These are phyloP conservation scores for Sterna hirundo DNA, from an alignment of 2,113 vertebrate species.

Conservation along the genomic window DNA sequence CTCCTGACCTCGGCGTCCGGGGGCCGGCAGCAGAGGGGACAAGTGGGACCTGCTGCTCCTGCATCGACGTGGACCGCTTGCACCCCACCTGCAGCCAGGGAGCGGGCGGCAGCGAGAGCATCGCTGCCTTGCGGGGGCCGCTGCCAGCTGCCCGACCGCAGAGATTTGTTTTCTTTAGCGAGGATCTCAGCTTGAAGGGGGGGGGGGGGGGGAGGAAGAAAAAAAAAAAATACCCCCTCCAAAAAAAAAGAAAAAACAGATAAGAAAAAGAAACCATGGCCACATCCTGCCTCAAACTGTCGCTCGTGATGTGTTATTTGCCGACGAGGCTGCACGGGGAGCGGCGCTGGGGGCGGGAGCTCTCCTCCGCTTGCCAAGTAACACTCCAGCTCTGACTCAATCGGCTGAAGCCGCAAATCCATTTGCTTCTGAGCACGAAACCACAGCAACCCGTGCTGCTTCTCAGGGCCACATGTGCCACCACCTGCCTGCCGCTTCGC, in stretches of 20 bases:
- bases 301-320: background rate
- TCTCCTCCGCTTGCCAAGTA: background rate
- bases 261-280: background rate
- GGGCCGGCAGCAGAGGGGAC: background rate
- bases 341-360: background rate
- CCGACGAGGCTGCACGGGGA: background rate
- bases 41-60: background rate
- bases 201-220: rapidly evolving
- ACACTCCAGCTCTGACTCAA: background rate
- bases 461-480: background rate
- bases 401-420: background rate
- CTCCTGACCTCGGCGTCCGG: rapidly evolving
- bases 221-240: too few species aligned
- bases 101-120: background rate
- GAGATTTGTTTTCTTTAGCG: background rate
- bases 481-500: background rate
- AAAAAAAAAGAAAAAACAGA: background rate
- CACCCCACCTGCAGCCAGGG: background rate
- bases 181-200: background rate
- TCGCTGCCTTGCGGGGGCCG: rapidly evolving
- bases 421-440: background rate
- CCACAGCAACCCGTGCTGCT: background rate
- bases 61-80: rapidly evolving
- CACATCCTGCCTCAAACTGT: constrained; percentile 38
- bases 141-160: background rate